Evolutionary conservation across 2,888 invertebrate genomes (phyloP), one percentile per base, ranked within the genome.

Genomic region (Ernsta delagoae): DNA sequence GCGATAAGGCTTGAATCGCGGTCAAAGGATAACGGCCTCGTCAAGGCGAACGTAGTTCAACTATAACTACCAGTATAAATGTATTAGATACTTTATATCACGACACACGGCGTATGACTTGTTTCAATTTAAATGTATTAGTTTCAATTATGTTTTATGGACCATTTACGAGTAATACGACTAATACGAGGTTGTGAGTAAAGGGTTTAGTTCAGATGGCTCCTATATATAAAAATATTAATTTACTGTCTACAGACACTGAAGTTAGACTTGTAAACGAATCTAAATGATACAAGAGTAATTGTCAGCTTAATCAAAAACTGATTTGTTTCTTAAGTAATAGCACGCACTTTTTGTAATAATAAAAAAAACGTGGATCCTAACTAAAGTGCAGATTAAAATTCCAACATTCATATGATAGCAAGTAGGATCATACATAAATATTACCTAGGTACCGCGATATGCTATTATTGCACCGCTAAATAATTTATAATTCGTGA

Each of bases 21-120:
- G 68, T 68, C 68, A 68, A 83, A 83, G 90, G 89, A 86, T 88
- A 90, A 91, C 83, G 89, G 74, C 89, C 90, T 83, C 84, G 72
- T 78, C 90, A 90, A 91, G 90, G 91, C 88, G 77, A 87, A 80
- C 83, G 72, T 79, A 84, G 80, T 78, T 71, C 74, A 74, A 59
- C 68, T 63, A 63, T 62, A 56, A 59, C 68, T 63, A 63, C 57
- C 43, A 56, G 77, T 79, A 78, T 48, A 36, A 36, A n/a, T 78
- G 78, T 57, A n/a, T 43, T 61, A 61, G 67, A 61, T 59, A 9
- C n/a, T 16, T 36, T 12, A 24, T 60, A 59, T 43, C 45, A 67
- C 67, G 45, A 45, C 31, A 50, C 54, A 67, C 16, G 59, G 50
- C 59, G 34, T 59, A 65, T 65, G 43, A 59, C 59, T 59, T 50